Percentiles rank a stretch among this genome's conserved stretches.
phyloP scores from a whole-genome alignment of 1,140 invertebrate genomes.

The Trachymyrmex cornetzi region DNA sequence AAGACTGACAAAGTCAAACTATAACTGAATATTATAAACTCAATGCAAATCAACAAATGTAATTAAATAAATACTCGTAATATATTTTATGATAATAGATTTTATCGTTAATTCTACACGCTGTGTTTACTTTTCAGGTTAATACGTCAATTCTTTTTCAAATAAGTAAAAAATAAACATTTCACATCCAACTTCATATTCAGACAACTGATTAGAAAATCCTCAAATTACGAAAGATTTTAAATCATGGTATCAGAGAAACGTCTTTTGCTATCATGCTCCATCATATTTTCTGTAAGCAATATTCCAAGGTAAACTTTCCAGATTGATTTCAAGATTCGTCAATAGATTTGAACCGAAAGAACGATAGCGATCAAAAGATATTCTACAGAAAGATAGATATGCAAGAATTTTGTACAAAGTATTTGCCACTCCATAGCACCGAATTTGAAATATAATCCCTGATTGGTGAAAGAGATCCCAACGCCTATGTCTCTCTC shows the following conservation, averaged over 20 bases:
- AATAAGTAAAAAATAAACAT: constrained; percentile 24
- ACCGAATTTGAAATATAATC: constrained; percentile 45
- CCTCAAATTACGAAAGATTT: constrained; percentile 14
- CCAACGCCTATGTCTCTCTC: neutral
- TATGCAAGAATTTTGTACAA: constrained; percentile 1
- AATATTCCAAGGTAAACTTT: constrained; percentile 26
- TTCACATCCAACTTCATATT: constrained; percentile 22
- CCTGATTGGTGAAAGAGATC: constrained; percentile 13
- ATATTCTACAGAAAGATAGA: neutral
- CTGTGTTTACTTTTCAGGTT: neutral
- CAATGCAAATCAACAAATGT: constrained; percentile 3
- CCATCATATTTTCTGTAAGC: constrained; percentile 1
- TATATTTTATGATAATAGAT: constrained; percentile 1
- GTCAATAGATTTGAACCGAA: neutral
- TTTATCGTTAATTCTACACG: neutral
- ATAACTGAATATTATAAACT: neutral
- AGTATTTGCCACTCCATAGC: neutral
- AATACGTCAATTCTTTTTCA: neutral
- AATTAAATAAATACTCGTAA: neutral
- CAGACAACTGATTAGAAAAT: neutral
- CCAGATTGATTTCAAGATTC: constrained; percentile 5
- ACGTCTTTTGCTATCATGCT: neutral
- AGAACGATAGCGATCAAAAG: neutral
- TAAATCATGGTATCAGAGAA: neutral
- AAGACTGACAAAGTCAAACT: neutral